Percentiles rank a stretch among this genome's conserved stretches.
Conservation (phyloP, 2,113 vertebrate genomes). For the Neotragus moschatus region DNA sequence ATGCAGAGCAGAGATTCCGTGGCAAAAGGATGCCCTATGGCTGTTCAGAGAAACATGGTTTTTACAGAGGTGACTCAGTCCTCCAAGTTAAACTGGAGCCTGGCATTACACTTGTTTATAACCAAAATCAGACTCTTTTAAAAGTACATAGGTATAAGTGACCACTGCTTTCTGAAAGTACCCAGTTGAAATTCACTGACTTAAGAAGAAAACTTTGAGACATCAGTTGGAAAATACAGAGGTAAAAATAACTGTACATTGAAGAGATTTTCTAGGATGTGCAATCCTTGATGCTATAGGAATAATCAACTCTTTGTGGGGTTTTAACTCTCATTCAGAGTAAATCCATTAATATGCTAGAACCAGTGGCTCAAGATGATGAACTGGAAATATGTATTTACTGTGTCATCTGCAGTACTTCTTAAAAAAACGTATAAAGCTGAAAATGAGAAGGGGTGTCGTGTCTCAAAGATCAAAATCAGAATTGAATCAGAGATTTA, state of each 20-base stretch:
- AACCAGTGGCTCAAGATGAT: background rate
- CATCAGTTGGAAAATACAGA: background rate
- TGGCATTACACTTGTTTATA: constrained; percentile 60
- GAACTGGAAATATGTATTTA: background rate
- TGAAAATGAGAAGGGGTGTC: background rate
- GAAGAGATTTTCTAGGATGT: constrained; percentile 6
- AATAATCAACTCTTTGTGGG: background rate
- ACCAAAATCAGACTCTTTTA: constrained; percentile 50
- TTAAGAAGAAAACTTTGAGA: constrained; percentile 15
- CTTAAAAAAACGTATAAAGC: background rate
- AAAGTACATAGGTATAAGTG: constrained; percentile 41
- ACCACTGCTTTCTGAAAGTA: constrained; percentile 59
- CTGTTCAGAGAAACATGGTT: constrained; percentile 61
- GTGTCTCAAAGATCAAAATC: background rate
- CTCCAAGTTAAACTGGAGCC: constrained; percentile 64
- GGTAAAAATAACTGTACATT: background rate
- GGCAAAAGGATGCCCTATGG: constrained; percentile 29
- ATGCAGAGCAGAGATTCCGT: constrained; percentile 57
- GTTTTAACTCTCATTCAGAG: background rate
- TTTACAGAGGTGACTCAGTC: constrained; percentile 74
- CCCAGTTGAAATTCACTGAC: constrained; percentile 15
- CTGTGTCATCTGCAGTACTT: background rate
- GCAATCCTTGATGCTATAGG: background rate
- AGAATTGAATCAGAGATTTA: background rate
- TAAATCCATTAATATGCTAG: background rate